Evolutionary conservation across 92 coral and sea anemone species (phyloP).

Genomic region (Heteractis magnifica): DNA sequence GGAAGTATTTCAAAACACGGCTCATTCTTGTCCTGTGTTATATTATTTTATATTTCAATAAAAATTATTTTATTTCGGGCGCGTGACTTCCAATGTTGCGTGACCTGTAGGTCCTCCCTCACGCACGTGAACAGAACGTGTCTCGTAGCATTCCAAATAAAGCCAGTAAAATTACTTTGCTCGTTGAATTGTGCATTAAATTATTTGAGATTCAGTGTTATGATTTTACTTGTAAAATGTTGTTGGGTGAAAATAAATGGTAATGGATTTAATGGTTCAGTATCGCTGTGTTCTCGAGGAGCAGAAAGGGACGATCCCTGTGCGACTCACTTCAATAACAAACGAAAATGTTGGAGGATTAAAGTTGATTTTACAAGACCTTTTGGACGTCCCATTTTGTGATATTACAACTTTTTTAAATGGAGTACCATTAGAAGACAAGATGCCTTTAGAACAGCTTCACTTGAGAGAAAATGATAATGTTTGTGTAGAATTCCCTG

Average conservation of each 20-base stretch:
- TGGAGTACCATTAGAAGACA: slow-evolving; percentile 16
- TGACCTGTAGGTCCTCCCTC: not conserved
- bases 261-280: not conserved
- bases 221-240: too few relatives aligned
- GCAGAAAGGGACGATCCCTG: not conserved
- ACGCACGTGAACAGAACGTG: slow-evolving; percentile 7
- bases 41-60: too few relatives aligned
- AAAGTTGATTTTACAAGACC: slow-evolving; percentile 40
- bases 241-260: not conserved
- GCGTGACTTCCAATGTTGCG: not conserved
- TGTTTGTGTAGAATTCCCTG: slow-evolving; percentile 14
- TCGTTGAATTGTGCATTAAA: not conserved
- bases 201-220: too few relatives aligned
- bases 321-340: not conserved
- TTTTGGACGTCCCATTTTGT: slow-evolving; percentile 17
- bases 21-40: not conserved
- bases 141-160: not conserved
- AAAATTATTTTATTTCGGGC: not conserved
- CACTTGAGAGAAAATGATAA: slow-evolving; percentile 30
- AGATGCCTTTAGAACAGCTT: slow-evolving; percentile 2
- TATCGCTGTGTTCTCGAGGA: not conserved
- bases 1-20: not conserved
- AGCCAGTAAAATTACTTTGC: not conserved
- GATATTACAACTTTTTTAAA: slow-evolving; percentile 6
- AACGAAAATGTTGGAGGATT: slow-evolving; percentile 46